Base-by-base conservation (phyloP, 1,140 invertebrate genomes). In the Antheraea pernyi region DNA sequence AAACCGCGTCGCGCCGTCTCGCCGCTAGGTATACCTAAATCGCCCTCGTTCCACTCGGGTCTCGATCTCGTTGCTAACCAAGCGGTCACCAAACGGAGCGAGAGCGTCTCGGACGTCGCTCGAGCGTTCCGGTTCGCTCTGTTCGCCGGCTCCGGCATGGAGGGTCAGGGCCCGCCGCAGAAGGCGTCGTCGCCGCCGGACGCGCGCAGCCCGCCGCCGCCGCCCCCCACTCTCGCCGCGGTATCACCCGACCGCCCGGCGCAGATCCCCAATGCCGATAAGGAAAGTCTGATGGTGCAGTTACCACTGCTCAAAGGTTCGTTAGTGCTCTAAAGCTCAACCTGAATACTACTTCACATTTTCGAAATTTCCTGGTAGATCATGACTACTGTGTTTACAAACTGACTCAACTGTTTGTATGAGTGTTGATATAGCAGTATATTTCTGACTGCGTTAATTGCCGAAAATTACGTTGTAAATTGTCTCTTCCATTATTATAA, bases 1-100 rank as follows among this genome's bases (percentile, higher is more conserved):
- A 92, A 94, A 77, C 93, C 93, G 77, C 92, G 92, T 78, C 86
- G 85, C 76, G 86, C 83, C 77, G 89, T 92, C 78, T 93, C 93
- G 76, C 92, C 93, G 65, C 90, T 95, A 81, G 95, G 96, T 64
- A 95, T 97, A 81, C 96, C 96, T 65, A 97, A 97, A 88, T 97
- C 96, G 75, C 96, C 96, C 46, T 97, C 96, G 81, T 97, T 97
- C 88, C 96, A 97, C 83, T 96, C 96, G 86, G 96, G 96, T 39
- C 92, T 97, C 69, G 96, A 97, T 82, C 94, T 96, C 76, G 95
- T 96, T 77, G 95, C 96, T 59, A 94, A 93, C 76, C 93, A 93
- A 78, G 72, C 75, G 74, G 84, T 78, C 75, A 80, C 84, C 76
- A 92, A 93, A 83, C 86, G 93, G 30, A 86, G 93, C 9, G 91